Conservation (phyloP, 2,888 invertebrate genomes). For the Sclerodermus sp. region DNA sequence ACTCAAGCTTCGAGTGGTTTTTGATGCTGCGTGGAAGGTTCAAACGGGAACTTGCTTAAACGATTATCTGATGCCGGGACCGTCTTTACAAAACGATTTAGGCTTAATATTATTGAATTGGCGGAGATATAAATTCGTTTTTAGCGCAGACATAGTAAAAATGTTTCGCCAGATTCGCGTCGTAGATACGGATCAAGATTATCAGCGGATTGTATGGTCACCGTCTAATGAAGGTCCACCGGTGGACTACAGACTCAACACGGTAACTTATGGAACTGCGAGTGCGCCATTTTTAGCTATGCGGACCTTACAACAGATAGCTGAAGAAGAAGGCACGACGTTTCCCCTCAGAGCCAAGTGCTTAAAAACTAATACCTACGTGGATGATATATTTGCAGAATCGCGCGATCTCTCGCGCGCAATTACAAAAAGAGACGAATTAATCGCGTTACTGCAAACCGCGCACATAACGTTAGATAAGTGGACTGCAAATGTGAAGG, state of each 20-base stretch:
- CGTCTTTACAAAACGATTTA: constrained; percentile 41
- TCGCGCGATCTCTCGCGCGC: not conserved
- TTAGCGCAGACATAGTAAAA: constrained; percentile 49
- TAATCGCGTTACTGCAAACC: constrained; percentile 3
- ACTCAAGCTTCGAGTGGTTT: constrained; percentile 32
- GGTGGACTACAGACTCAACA: not conserved
- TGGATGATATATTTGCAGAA: constrained; percentile 7
- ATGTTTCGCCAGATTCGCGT: constrained; percentile 44
- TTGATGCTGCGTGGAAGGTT: constrained; percentile 34
- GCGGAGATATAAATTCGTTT: constrained; percentile 30
- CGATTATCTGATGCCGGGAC: constrained; percentile 36
- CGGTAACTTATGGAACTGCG: constrained; percentile 9
- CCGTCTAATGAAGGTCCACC: not conserved
- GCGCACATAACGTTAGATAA: constrained; percentile 7
- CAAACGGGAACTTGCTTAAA: constrained; percentile 40
- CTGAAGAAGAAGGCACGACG: not conserved
- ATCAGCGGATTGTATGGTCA: constrained; percentile 33
- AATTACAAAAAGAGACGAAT: not conserved
- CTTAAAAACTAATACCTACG: constrained; percentile 4
- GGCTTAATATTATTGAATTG: constrained; percentile 37
- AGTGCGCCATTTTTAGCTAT: constrained; percentile 7
- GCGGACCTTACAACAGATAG: constrained; percentile 8
- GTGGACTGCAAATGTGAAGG: constrained; percentile 6
- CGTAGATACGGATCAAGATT: constrained; percentile 24
- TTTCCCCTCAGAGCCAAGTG: constrained; percentile 1